Conservation (phyloP, 1,140 invertebrate species). For the Drosophila sulfurigaster region DNA sequence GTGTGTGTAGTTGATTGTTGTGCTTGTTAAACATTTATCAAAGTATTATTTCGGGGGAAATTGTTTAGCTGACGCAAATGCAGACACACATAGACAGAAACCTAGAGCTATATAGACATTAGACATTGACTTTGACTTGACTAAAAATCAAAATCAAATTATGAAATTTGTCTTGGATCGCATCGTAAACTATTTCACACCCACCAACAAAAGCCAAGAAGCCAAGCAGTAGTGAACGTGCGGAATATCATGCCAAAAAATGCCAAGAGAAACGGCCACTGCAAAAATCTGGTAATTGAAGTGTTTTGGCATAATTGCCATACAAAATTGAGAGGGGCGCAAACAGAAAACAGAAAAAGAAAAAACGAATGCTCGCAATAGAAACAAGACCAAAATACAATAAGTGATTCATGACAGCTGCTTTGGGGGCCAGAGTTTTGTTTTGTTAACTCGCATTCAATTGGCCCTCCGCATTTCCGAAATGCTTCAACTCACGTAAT, state of each 20-base stretch:
- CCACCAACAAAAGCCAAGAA: slow-evolving; percentile 8
- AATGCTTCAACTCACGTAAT: slow-evolving; percentile 32
- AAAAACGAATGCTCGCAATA: no score
- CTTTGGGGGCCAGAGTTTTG: slow-evolving; percentile 30
- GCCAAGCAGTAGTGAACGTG: slow-evolving; percentile 51
- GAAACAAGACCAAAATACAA: slow-evolving; percentile 16
- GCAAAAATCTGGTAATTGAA: slow-evolving; percentile 60
- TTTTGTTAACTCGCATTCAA: slow-evolving; percentile 34
- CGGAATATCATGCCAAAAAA: slow-evolving; percentile 61
- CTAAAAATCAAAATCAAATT: slow-evolving; percentile 43
- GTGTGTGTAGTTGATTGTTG: slow-evolving; percentile 37
- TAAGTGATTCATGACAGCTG: slow-evolving; percentile 47
- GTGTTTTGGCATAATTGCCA: slow-evolving; percentile 72
- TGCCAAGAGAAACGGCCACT: slow-evolving; percentile 11
- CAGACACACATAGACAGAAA: neutral
- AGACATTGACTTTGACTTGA: slow-evolving; percentile 49
- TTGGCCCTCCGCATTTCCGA: slow-evolving; percentile 23
- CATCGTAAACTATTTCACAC: slow-evolving; percentile 43
- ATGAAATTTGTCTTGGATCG: slow-evolving; percentile 47
- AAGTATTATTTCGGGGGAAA: slow-evolving; percentile 33
- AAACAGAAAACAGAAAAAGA: neutral
- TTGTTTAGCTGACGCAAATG: slow-evolving; percentile 60
- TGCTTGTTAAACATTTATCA: slow-evolving; percentile 48
- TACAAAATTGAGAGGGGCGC: slow-evolving; percentile 40
- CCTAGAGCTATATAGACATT: neutral